Evolutionary conservation across 64 coral and sea anemone genomes (phyloP).

Genomic region (Montipora efflorescens): DNA sequence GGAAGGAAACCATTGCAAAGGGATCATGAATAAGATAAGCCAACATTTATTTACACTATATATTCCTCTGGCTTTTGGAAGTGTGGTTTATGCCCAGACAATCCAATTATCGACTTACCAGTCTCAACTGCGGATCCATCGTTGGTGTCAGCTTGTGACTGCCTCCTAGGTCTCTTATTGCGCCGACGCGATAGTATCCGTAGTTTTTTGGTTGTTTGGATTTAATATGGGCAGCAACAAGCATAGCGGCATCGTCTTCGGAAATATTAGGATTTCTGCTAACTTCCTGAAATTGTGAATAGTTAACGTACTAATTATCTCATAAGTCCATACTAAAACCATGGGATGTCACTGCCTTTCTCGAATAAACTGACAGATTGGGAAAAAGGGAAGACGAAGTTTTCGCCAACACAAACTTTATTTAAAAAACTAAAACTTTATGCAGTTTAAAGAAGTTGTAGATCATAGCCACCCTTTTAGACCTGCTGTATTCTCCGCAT

Average conservation of each 20-base stretch:
- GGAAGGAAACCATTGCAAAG: background rate
- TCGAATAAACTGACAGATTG: too few species aligned
- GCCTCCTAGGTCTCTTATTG: conserved; percentile 84
- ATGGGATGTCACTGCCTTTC: too few species aligned
- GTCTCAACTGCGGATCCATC: conserved; percentile 86
- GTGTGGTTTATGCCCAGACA: background rate
- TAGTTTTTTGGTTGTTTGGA: conserved; percentile 96
- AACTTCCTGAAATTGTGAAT: conserved; percentile 69
- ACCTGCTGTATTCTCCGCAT: too few species aligned
- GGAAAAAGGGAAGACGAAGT: too few species aligned
- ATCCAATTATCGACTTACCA: conserved; percentile 59
- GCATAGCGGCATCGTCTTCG: conserved; percentile 92
- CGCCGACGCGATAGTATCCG: conserved; percentile 95
- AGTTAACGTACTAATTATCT: background rate
- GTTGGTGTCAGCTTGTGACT: conserved; percentile 93
- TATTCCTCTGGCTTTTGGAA: too few species aligned
- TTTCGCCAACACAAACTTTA: too few species aligned
- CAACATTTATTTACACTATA: too few species aligned
- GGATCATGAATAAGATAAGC: background rate
- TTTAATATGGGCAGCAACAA: conserved; percentile 91
- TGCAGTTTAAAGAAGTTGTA: too few species aligned
- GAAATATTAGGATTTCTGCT: conserved; percentile 80
- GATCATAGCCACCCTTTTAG: too few species aligned
- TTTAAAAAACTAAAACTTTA: too few species aligned
- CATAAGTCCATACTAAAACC: background rate